A percentile compares a stretch with the other conserved stretches of the same genome.
These are phyloP conservation scores for Chironomus riparius DNA, from an alignment of 2,888 invertebrate genomes.

Conservation along the genomic window DNA sequence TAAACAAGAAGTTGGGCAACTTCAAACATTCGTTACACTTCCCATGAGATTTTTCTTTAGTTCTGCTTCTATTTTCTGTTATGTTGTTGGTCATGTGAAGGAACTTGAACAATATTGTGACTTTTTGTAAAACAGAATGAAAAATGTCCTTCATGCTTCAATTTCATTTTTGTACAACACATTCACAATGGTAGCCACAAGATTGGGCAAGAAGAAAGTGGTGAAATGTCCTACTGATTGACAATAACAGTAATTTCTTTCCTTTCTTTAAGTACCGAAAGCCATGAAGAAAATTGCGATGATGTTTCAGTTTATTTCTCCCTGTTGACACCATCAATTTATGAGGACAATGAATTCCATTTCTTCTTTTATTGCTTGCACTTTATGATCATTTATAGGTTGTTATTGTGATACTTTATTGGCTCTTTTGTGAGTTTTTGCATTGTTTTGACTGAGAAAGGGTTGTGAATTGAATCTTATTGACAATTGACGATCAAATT, in stretches of 20 bases:
- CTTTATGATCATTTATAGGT: not conserved
- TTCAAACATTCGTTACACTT: not conserved
- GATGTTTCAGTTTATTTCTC: conserved; percentile 19
- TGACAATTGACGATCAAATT: not conserved
- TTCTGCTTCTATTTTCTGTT: not conserved
- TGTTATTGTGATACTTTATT: conserved; percentile 20
- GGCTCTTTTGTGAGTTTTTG: not conserved
- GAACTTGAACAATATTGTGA: not conserved
- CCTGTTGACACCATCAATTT: conserved; percentile 22
- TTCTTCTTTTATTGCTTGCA: not conserved
- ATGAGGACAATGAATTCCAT: not conserved
- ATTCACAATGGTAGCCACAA: not conserved
- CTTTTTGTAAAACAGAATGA: not conserved
- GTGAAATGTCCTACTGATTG: not conserved
- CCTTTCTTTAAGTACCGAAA: too few relatives aligned
- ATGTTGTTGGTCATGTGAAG: not conserved
- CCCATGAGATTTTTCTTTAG: not conserved
- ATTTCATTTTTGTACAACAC: not conserved
- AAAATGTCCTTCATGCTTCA: conserved; percentile 5
- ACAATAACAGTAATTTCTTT: not conserved
- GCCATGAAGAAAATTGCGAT: not conserved
- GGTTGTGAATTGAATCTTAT: not conserved
- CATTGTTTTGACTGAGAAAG: not conserved
- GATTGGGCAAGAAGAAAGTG: not conserved
- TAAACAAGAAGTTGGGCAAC: not conserved